Percentiles rank a stretch among this genome's conserved stretches.
Conservation (phyloP, 2,113 vertebrate species). For the Gallinago media region DNA sequence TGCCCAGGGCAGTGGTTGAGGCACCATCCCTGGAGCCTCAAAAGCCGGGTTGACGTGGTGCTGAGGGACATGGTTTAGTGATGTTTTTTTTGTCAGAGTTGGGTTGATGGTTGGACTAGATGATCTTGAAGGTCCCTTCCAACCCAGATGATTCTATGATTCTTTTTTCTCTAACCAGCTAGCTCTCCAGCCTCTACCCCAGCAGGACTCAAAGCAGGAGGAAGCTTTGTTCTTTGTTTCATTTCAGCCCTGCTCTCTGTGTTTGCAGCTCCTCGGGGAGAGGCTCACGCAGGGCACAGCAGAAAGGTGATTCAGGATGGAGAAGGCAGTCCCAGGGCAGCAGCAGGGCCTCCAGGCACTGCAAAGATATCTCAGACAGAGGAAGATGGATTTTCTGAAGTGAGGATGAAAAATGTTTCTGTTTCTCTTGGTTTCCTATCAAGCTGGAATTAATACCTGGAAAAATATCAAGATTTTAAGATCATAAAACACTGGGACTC, state of each 20-base stretch:
- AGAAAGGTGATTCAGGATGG: neutral
- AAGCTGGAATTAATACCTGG: constrained; percentile 42
- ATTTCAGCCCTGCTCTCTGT: neutral
- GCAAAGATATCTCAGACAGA: neutral
- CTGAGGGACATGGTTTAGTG: too few relatives aligned
- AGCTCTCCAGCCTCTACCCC: neutral
- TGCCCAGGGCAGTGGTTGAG: too few relatives aligned
- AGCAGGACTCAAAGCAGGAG: neutral
- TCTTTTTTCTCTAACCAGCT: neutral
- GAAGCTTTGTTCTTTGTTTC: neutral
- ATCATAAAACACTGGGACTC: constrained; percentile 2
- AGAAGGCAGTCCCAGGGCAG: neutral
- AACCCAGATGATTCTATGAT: neutral
- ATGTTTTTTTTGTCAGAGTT: too few relatives aligned
- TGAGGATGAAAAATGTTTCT: neutral
- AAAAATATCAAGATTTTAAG: constrained; percentile 1
- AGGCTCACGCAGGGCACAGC: neutral
- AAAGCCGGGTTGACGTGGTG: too few relatives aligned
- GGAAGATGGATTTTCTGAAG: neutral
- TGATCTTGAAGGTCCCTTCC: too few relatives aligned
- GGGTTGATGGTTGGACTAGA: too few relatives aligned
- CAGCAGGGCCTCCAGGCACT: neutral
- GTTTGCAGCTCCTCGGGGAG: neutral
- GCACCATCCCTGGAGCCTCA: too few relatives aligned
- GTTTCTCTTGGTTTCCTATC: constrained; percentile 36